Conservation (phyloP, 2,888 invertebrate genomes). For the Drosophila nigricruria region DNA sequence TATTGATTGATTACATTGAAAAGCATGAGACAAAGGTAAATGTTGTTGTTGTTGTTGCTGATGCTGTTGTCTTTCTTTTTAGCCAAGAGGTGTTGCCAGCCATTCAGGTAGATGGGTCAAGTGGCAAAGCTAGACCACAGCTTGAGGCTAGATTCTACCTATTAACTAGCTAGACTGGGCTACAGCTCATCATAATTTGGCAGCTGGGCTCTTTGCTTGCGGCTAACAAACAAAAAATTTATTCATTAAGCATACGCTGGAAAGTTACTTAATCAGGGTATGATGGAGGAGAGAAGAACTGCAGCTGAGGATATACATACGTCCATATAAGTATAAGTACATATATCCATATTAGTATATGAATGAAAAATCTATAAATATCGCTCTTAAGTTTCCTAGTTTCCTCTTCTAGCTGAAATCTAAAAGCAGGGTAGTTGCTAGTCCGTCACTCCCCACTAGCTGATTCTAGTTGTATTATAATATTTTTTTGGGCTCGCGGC, state of each 20-base stretch:
- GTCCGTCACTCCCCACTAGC: not conserved
- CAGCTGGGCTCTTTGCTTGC: conserved; percentile 38
- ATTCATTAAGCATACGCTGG: conserved; percentile 16
- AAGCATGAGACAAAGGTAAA: conserved; percentile 26
- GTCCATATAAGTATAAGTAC: not conserved
- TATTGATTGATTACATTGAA: conserved; percentile 57
- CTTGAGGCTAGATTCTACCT: conserved; percentile 39
- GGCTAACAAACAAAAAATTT: conserved; percentile 53
- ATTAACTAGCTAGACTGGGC: conserved; percentile 23
- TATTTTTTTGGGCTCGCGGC: conserved; percentile 29
- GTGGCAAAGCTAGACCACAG: not conserved
- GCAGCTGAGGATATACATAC: not conserved
- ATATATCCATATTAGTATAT: not conserved
- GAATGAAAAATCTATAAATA: not conserved
- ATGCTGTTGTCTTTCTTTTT: conserved; percentile 9
- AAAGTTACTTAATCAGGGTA: not conserved
- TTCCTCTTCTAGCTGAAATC: too few species aligned
- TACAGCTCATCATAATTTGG: conserved; percentile 64
- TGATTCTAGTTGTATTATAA: not conserved
- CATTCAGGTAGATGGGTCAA: conserved; percentile 10
- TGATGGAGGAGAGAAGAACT: not conserved
- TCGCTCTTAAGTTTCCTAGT: rapidly evolving
- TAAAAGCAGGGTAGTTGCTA: not conserved
- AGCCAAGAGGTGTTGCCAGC: conserved; percentile 44
- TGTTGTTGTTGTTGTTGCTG: not conserved